Evolutionary conservation across 2,888 invertebrate species (phyloP).

Genomic region (Cephus rjabovi): DNA sequence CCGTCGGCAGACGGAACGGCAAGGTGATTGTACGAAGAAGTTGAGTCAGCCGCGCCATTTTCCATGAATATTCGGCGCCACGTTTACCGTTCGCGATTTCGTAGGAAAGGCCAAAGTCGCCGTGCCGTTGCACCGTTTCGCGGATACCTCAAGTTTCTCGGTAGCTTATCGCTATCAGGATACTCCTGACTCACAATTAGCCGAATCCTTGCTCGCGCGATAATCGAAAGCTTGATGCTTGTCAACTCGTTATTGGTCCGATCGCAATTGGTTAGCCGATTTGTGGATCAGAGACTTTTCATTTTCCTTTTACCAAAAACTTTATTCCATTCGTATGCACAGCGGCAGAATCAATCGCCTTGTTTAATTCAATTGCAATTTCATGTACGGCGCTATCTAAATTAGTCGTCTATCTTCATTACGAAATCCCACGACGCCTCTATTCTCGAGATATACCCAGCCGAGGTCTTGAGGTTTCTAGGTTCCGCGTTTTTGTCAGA

Average conservation of each 20-base stretch:
- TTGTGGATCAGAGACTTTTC: not conserved
- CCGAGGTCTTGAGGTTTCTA: not conserved
- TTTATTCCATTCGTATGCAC: no score
- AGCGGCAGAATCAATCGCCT: not conserved
- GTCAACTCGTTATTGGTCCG: not conserved
- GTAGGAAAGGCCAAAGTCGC: not conserved
- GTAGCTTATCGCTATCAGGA: not conserved
- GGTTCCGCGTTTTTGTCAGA: not conserved
- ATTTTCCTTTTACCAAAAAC: not conserved
- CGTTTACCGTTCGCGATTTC: not conserved
- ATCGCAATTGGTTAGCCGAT: not conserved
- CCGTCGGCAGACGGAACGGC: not conserved
- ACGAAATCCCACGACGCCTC: not conserved
- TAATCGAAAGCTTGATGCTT: not conserved
- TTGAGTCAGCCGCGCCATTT: not conserved
- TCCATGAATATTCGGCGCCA: not conserved
- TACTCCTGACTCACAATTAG: not conserved
- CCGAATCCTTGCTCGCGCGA: not conserved
- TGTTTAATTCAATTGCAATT: not conserved
- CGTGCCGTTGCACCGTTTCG: not conserved
- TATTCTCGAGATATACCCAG: not conserved
- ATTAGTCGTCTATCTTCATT: conserved; percentile 2
- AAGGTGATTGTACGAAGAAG: not conserved
- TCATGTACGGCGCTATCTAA: conserved; percentile 1
- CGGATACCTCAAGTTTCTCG: not conserved